Percentiles rank a stretch among this genome's conserved stretches.
phyloP scores from a whole-genome alignment of 1,140 invertebrate genomes.

The Drosophila orena region DNA sequence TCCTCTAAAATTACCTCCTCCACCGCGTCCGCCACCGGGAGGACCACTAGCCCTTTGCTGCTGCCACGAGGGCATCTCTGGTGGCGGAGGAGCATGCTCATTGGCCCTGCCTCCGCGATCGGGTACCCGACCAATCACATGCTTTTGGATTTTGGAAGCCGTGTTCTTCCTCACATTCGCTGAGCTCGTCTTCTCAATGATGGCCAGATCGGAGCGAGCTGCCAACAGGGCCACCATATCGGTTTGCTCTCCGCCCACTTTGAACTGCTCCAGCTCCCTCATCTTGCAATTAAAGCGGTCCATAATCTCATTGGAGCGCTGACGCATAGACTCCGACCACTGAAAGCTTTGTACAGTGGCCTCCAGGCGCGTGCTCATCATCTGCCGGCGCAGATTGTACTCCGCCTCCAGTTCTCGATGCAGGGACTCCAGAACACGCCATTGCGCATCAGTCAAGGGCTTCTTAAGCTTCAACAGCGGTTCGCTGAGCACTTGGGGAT shows the following conservation, averaged over 20 bases:
- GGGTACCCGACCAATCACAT: slow-evolving; percentile 94
- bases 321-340: slow-evolving; percentile 94
- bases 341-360: slow-evolving; percentile 97
- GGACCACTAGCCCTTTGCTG: slow-evolving; percentile 76
- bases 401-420: slow-evolving; percentile 92
- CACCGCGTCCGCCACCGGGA: slow-evolving; percentile 50
- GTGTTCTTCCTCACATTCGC: slow-evolving; percentile 92
- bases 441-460: slow-evolving; percentile 91
- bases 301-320: slow-evolving; percentile 90
- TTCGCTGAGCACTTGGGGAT: slow-evolving; percentile 87
- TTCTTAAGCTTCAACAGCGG: slow-evolving; percentile 90
- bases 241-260: slow-evolving; percentile 87
- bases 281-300: slow-evolving; percentile 89
- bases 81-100: slow-evolving; percentile 95
- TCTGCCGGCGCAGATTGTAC: slow-evolving; percentile 93
- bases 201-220: slow-evolving; percentile 92
- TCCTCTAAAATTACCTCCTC: slow-evolving; percentile 59
- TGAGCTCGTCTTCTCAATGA: slow-evolving; percentile 95
- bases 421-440: slow-evolving; percentile 89
- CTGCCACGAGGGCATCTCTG: slow-evolving; percentile 97
- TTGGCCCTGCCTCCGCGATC: slow-evolving; percentile 95
- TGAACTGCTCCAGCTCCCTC: slow-evolving; percentile 85
- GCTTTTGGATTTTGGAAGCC: slow-evolving; percentile 92
- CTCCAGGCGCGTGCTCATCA: slow-evolving; percentile 95
- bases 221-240: slow-evolving; percentile 91